Percentiles rank a stretch among this genome's conserved stretches.
Evolutionary conservation across 30 jellyfish, hydroid and myxozoan species (phyloP).

Genomic region (Turritopsis dohrnii): DNA sequence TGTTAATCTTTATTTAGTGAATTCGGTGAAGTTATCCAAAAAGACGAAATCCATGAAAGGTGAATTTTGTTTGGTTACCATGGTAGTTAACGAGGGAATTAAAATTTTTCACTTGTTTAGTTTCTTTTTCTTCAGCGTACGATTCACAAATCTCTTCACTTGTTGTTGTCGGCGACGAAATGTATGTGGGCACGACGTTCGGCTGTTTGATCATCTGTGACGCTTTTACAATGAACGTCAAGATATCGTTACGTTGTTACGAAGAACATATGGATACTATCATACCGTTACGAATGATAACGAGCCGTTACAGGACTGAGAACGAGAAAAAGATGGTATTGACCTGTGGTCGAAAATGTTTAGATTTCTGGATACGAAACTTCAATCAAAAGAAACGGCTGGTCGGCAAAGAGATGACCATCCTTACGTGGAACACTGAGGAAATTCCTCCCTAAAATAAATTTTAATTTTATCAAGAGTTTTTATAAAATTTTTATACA

Average conservation of each 20-base stretch:
- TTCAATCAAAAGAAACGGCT: slow-evolving; percentile 29
- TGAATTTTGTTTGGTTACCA: not conserved
- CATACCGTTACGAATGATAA: slow-evolving; percentile 69
- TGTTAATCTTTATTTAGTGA: slow-evolving; percentile 27
- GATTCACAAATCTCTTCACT: slow-evolving; percentile 74
- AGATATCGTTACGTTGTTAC: slow-evolving; percentile 58
- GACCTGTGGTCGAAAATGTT: slow-evolving; percentile 71
- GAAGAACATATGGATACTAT: slow-evolving; percentile 62
- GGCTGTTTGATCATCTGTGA: slow-evolving; percentile 82
- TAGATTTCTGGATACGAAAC: slow-evolving; percentile 66
- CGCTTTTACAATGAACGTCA: slow-evolving; percentile 50
- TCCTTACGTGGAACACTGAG: slow-evolving; percentile 50
- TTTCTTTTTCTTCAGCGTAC: slow-evolving; percentile 37
- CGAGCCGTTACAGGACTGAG: slow-evolving; percentile 44
- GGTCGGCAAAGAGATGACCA: slow-evolving; percentile 38
- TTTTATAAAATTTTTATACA: too few relatives aligned
- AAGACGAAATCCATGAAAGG: slow-evolving; percentile 41
- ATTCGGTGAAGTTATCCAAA: slow-evolving; percentile 34
- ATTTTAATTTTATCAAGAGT: not conserved
- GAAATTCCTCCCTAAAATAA: not conserved
- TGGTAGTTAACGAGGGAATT: not conserved
- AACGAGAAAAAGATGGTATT: slow-evolving; percentile 47
- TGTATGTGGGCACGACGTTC: slow-evolving; percentile 87
- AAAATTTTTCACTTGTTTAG: not conserved
- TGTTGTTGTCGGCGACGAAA: slow-evolving; percentile 67